Evolutionary conservation across 1,140 invertebrate species (phyloP), one percentile per base, ranked within the genome.

Genomic region (Stratiolaelaps scimitus): DNA sequence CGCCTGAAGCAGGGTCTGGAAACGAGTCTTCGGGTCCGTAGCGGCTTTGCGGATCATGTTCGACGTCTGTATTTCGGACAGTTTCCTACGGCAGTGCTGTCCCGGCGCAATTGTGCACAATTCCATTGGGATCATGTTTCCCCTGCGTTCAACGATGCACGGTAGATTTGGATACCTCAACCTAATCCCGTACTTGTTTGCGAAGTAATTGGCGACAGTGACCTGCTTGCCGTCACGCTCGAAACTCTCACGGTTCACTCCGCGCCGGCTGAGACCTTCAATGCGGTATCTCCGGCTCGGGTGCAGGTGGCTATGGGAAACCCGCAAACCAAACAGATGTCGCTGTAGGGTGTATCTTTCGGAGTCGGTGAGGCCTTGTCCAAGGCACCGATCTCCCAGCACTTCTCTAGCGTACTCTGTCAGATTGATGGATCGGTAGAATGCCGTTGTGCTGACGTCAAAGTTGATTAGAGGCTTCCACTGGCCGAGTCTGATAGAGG

Each of bases 121-220:
- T 67, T 76, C 75, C 15, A 75, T 56, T 15, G 75, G 75, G 10
- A 76, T 67, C 7, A 70, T 70, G 60, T 70, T 71, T 20, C 64
- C 46, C 1, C 47, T 72, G 20, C 75, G 72, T 15, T 71, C 72
- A 43, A 72, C 70, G 1, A 76, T 44, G 60, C 75, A 76, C 10
- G 75, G 74, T 4, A 76, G 64, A 48, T 73, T 67, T 0, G 72
- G 70, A 40, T 67, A 73, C 30, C 46, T 45, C 7, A 76, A 70
- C 13, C 46, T 13, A 7, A 60, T 30, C 64, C 75, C 28, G 47
- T 48, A 48, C 46, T 70, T 67, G 48, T 70, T 34, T 26, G 65
- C 64, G 66, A 74, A 74, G 67, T 75, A 74, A 15, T 74, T 68
- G 1, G 70, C 70, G 13, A 74, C 72, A 15, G 70, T 71, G 20